Evolutionary conservation across 2,797 vertebrate genomes (phyloP).

Genomic region (Gallirallus australis): DNA sequence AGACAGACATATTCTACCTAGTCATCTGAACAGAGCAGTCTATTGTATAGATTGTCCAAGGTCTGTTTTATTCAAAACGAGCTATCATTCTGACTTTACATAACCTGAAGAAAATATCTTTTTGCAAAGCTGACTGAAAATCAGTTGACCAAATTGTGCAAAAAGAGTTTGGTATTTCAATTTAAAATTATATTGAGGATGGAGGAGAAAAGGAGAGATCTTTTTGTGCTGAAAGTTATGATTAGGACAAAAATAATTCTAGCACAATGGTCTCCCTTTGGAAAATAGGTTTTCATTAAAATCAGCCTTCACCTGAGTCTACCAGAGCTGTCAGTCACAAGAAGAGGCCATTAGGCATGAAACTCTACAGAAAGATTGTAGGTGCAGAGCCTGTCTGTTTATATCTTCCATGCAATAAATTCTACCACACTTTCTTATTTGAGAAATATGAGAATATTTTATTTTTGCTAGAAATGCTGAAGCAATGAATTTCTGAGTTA

Average conservation of each 20-base stretch:
- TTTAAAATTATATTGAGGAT: slow-evolving; percentile 24
- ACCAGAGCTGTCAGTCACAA: slow-evolving; percentile 50
- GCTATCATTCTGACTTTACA: slow-evolving; percentile 6
- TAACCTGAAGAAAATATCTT: slow-evolving; percentile 46
- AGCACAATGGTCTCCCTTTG: neutral
- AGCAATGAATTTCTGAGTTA: neutral
- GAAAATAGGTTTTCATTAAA: slow-evolving; percentile 50
- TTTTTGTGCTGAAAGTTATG: slow-evolving; percentile 37
- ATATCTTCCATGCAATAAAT: neutral
- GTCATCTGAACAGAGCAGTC: slow-evolving; percentile 17
- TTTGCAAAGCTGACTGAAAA: slow-evolving; percentile 31
- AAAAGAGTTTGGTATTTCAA: slow-evolving; percentile 31
- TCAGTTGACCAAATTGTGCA: slow-evolving; percentile 24
- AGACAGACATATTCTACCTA: neutral
- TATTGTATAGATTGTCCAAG: slow-evolving; percentile 27
- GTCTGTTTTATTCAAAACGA: slow-evolving; percentile 41
- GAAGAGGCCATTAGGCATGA: neutral
- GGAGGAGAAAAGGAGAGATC: slow-evolving; percentile 19
- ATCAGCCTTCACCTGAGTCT: slow-evolving; percentile 20
- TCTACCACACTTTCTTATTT: neutral
- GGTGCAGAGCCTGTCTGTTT: neutral
- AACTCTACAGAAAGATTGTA: neutral
- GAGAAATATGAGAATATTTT: neutral
- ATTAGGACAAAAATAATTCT: slow-evolving; percentile 39
- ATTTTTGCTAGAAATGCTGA: neutral